Percentiles rank a stretch among this genome's conserved stretches.
Evolutionary conservation across 2,888 invertebrate genomes (phyloP).

Genomic region (Drosophila quinaria): DNA sequence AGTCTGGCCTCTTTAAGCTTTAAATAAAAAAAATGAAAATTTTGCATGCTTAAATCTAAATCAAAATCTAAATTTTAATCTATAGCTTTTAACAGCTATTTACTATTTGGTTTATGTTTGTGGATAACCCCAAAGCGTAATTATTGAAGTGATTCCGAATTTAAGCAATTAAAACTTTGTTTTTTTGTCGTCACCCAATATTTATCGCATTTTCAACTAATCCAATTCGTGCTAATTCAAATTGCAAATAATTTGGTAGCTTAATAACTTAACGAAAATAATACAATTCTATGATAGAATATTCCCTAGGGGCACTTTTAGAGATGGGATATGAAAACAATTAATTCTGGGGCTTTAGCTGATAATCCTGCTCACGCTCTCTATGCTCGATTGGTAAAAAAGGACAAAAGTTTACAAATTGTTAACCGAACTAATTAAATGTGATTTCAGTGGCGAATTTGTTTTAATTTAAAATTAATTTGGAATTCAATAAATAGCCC

Average conservation of each 20-base stretch:
- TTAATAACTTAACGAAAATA: slow-evolving; percentile 21
- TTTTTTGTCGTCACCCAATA: not conserved
- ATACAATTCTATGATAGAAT: slow-evolving; percentile 35
- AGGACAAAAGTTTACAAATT: slow-evolving; percentile 27
- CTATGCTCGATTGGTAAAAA: slow-evolving; percentile 2
- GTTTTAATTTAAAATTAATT: slow-evolving; percentile 67
- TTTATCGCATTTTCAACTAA: slow-evolving; percentile 18
- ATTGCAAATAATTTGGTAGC: slow-evolving; percentile 18
- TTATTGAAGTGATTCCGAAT: slow-evolving; percentile 8
- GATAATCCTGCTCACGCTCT: slow-evolving; percentile 36
- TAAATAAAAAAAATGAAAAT: not conserved
- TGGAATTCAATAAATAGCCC: slow-evolving; percentile 62
- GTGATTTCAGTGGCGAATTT: slow-evolving; percentile 67
- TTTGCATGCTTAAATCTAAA: not conserved
- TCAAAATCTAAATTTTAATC: not conserved
- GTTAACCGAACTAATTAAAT: slow-evolving; percentile 66
- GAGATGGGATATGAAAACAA: slow-evolving; percentile 16
- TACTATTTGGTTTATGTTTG: not conserved
- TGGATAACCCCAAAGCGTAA: slow-evolving; percentile 4
- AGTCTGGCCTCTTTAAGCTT: not conserved
- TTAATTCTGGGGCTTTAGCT: slow-evolving; percentile 32
- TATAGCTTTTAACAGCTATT: not conserved
- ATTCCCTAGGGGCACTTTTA: slow-evolving; percentile 8
- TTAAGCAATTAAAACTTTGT: slow-evolving; percentile 15
- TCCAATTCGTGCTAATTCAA: slow-evolving; percentile 11